Evolutionary conservation across 2,888 invertebrate genomes (phyloP).

Genomic region (Aphodius granarius): DNA sequence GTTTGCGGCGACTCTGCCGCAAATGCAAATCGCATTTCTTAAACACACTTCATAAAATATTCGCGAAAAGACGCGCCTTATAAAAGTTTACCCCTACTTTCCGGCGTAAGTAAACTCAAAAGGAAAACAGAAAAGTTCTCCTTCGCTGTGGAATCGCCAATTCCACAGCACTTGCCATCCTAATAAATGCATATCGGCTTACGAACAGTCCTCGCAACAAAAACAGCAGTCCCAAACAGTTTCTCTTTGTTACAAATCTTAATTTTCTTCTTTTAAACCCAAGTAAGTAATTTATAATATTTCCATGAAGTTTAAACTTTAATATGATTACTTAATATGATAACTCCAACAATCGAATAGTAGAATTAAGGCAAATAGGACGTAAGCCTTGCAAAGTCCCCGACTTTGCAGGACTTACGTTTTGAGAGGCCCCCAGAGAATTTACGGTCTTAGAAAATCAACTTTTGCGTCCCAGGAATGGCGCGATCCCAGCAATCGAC

Average conservation of each 20-base stretch:
- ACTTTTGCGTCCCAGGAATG: not conserved
- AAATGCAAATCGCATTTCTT: constrained; percentile 44
- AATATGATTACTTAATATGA: not conserved
- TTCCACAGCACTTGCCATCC: constrained; percentile 49
- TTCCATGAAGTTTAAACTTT: too few species aligned
- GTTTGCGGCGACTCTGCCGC: too few species aligned
- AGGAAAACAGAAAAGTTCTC: constrained; percentile 49
- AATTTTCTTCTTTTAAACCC: not conserved
- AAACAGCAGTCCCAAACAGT: constrained; percentile 28
- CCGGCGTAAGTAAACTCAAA: constrained; percentile 45
- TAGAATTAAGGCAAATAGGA: not conserved
- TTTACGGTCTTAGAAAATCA: not conserved
- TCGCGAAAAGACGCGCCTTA: constrained; percentile 42
- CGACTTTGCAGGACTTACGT: too few species aligned
- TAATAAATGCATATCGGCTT: constrained; percentile 52
- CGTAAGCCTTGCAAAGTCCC: not conserved
- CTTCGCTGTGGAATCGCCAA: constrained; percentile 40
- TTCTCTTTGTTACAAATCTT: not conserved
- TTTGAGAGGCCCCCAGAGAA: not conserved
- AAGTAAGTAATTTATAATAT: too few species aligned
- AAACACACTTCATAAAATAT: constrained; percentile 46
- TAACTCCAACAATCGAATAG: not conserved
- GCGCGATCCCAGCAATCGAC: not conserved
- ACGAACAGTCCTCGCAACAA: constrained; percentile 34
- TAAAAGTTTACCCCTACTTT: constrained; percentile 42